These are phyloP conservation scores for Trochalopteron elliotii DNA, from an alignment of 2,113 vertebrate genomes.

Conservation along the genomic window DNA sequence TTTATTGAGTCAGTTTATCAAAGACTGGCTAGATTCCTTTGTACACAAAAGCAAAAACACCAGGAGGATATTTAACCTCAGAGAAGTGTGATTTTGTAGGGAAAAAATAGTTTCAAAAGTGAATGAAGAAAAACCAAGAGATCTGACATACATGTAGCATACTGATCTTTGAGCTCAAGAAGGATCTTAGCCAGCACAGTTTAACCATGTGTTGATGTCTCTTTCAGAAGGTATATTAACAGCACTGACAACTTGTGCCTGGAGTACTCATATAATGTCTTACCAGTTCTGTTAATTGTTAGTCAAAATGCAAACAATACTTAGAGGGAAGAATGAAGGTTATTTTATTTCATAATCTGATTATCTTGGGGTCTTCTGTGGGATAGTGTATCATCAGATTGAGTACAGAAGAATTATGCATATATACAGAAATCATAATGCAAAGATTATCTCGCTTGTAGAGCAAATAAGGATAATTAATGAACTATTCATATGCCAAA, in stretches of 20 bases:
- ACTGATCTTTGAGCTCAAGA: conserved; percentile 19
- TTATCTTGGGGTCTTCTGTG: background rate
- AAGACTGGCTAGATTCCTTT: background rate
- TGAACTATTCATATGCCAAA: background rate
- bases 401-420: background rate
- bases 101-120: background rate
- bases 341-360: background rate
- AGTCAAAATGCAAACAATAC: conserved; percentile 7
- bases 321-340: background rate
- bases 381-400: background rate
- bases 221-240: background rate
- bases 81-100: background rate
- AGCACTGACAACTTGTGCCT: background rate
- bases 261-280: conserved; percentile 6
- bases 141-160: background rate
- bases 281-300: conserved; percentile 49
- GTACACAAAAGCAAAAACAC: background rate
- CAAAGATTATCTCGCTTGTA: background rate
- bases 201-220: background rate
- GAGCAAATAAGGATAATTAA: background rate
- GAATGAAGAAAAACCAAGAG: background rate
- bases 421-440: background rate
- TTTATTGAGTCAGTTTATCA: background rate
- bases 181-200: background rate
- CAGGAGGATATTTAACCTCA: background rate